These are phyloP conservation scores for Ectemnius continuus DNA, from an alignment of 2,888 invertebrate species.

Conservation along the genomic window DNA sequence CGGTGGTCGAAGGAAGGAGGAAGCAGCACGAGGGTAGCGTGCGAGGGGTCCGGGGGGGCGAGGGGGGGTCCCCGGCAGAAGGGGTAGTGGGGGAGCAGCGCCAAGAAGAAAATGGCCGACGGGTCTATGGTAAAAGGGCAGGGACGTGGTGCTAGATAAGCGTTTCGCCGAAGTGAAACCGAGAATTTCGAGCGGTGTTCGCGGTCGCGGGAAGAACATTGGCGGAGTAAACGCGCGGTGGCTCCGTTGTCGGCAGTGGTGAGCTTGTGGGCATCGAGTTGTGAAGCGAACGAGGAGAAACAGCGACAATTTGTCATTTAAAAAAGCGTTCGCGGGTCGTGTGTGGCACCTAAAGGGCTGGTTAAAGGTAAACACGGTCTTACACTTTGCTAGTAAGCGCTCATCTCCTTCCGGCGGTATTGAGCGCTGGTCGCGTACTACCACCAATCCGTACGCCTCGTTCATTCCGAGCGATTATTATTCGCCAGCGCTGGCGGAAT, in stretches of 20 bases:
- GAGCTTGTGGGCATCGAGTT: slow-evolving; percentile 20
- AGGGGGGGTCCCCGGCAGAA: slow-evolving; percentile 32
- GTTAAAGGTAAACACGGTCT: slow-evolving; percentile 70
- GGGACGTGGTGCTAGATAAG: slow-evolving; percentile 74
- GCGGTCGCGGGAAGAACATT: slow-evolving; percentile 40
- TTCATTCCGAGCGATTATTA: slow-evolving; percentile 1
- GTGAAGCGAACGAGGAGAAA: slow-evolving; percentile 27
- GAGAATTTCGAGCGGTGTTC: slow-evolving; percentile 53
- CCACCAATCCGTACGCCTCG: slow-evolving; percentile 16
- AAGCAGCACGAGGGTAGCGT: slow-evolving; percentile 35
- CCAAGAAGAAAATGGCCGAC: slow-evolving; percentile 76
- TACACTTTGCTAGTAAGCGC: slow-evolving; percentile 33
- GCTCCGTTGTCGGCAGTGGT: slow-evolving; percentile 23
- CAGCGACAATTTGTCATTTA: slow-evolving; percentile 56
- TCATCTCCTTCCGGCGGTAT: background rate
- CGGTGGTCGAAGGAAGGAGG: slow-evolving; percentile 16
- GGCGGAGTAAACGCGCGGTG: slow-evolving; percentile 21
- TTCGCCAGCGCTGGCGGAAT: slow-evolving; percentile 10
- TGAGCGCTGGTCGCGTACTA: slow-evolving; percentile 16
- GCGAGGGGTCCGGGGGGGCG: slow-evolving; percentile 14
- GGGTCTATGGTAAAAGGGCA: slow-evolving; percentile 76
- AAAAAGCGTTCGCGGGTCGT: slow-evolving; percentile 68
- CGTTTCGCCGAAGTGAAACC: slow-evolving; percentile 62
- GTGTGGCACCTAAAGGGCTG: slow-evolving; percentile 70
- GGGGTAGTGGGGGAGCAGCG: slow-evolving; percentile 64